Evolutionary conservation across 2,113 vertebrate genomes (phyloP).

Genomic region (Malurus melanocephalus): DNA sequence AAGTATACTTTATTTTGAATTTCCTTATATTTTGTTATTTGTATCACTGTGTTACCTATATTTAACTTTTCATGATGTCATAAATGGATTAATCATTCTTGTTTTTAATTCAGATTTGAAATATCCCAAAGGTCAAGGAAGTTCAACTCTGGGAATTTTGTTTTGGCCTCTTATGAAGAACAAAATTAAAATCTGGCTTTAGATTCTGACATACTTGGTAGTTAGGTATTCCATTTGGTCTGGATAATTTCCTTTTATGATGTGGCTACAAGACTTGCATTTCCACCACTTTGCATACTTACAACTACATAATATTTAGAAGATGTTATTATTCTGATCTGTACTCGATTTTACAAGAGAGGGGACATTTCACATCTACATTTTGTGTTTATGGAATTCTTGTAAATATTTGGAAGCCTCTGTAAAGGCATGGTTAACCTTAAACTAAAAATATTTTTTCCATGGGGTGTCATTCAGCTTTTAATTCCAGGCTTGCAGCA

Average conservation of each 20-base stretch:
- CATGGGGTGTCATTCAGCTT: not conserved
- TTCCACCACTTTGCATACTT: not conserved
- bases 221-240: not conserved
- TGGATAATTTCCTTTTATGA: not conserved
- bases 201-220: not conserved
- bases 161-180: not conserved
- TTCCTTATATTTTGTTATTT: not conserved
- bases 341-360: not conserved
- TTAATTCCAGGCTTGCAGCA: not conserved
- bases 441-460: not conserved
- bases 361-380: fast-evolving
- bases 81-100: not conserved
- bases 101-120: not conserved
- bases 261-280: not conserved
- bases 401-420: not conserved
- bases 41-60: not conserved
- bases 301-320: not conserved
- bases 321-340: not conserved
- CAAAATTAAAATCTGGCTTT: not conserved
- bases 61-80: not conserved
- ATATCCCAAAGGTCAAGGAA: not conserved
- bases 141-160: not conserved
- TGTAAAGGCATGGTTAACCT: not conserved
- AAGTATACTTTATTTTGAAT: not conserved
- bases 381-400: not conserved